Percentiles rank a stretch among this genome's conserved stretches.
phyloP scores from a whole-genome alignment of 2,113 vertebrate genomes.

The Lepisosteus osseus region DNA sequence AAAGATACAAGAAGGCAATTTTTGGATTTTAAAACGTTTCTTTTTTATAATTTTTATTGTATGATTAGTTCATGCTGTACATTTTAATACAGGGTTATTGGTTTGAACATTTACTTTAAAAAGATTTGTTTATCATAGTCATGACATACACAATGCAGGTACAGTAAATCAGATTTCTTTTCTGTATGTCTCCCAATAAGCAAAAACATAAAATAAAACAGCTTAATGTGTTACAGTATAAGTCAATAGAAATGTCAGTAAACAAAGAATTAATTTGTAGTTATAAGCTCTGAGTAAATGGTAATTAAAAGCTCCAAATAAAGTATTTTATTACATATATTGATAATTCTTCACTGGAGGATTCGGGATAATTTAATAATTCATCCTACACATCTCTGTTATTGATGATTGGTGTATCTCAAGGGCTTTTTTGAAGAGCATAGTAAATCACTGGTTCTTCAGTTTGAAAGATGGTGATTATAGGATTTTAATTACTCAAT shows the following conservation, averaged over 20 bases:
- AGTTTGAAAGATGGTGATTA: slow-evolving; percentile 15
- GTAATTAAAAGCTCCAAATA: slow-evolving; percentile 25
- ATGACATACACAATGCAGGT: no score
- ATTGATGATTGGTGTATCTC: slow-evolving; percentile 32
- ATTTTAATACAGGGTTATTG: no score
- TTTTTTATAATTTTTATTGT: slow-evolving; percentile 2
- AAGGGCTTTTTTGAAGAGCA: slow-evolving; percentile 12
- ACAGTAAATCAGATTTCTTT: no score
- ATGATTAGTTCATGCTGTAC: not conserved
- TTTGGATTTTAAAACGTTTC: not conserved
- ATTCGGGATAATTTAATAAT: slow-evolving; percentile 36
- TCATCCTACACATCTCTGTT: slow-evolving; percentile 19
- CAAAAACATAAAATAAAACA: slow-evolving; percentile 6
- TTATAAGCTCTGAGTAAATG: slow-evolving; percentile 10
- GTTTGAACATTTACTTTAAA: no score
- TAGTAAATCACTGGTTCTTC: slow-evolving; percentile 27
- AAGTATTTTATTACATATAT: slow-evolving; percentile 30
- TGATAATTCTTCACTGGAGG: slow-evolving; percentile 27
- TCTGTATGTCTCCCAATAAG: not conserved
- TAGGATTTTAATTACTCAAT: slow-evolving; percentile 30
- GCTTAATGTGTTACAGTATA: slow-evolving; percentile 16
- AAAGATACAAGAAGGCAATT: not conserved
- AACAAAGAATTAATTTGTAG: slow-evolving; percentile 19
- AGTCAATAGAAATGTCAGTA: slow-evolving; percentile 22
- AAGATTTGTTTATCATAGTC: no score